phyloP scores from a whole-genome alignment of 2,797 vertebrate species.

The Holocentrus rufus region DNA sequence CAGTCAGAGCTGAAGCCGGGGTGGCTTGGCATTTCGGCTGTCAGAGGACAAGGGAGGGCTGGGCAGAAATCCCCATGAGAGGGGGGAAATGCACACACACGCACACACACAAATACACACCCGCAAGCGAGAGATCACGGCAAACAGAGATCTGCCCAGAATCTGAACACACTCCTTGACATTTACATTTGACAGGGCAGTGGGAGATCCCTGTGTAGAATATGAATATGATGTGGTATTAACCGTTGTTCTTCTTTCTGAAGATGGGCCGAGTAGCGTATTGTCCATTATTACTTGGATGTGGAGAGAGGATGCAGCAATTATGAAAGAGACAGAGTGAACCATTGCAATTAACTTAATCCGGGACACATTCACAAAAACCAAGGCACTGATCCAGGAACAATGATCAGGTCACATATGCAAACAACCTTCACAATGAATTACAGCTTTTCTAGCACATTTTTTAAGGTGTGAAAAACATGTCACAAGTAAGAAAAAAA shows the following conservation, averaged over 20 bases:
- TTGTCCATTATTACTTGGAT: too few species aligned
- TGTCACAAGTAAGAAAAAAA: too few species aligned
- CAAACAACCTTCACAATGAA: too few species aligned
- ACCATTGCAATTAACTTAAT: too few species aligned
- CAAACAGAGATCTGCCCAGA: conserved; percentile 19
- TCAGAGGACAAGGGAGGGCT: too few species aligned
- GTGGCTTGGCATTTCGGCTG: conserved; percentile 18
- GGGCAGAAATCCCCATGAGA: neutral
- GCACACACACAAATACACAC: neutral
- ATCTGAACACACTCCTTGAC: conserved; percentile 39
- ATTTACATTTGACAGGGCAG: conserved; percentile 44
- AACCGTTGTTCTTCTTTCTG: neutral
- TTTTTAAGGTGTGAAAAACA: too few species aligned
- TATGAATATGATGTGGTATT: conserved; percentile 4
- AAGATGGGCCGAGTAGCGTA: too few species aligned
- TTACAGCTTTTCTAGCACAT: too few species aligned
- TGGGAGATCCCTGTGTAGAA: conserved; percentile 20
- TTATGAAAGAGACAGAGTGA: too few species aligned
- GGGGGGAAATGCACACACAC: neutral
- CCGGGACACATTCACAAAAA: too few species aligned
- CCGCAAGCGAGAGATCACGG: neutral
- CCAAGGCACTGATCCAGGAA: too few species aligned
- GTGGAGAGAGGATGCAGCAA: neutral
- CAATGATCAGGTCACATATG: too few species aligned
- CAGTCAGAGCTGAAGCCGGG: neutral